Evolutionary conservation across 2,113 vertebrate species (phyloP).

Genomic region (Crotophaga sulcirostris): DNA sequence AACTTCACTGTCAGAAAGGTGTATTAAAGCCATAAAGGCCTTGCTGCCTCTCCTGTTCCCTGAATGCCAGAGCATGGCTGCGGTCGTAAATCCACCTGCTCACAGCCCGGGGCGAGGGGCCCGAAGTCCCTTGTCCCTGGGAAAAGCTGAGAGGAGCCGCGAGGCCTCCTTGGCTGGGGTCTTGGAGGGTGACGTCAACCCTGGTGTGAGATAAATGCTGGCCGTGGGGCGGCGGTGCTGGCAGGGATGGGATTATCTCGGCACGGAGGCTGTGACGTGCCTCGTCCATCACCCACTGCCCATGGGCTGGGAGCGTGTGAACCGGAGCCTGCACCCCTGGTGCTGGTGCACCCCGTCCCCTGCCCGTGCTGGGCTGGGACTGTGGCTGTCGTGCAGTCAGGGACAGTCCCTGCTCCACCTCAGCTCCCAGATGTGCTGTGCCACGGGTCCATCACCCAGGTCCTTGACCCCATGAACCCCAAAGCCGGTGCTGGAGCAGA

Average conservation of each 20-base stretch:
- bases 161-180: neutral
- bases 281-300: neutral
- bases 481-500: rapidly evolving
- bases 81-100: conserved; percentile 54
- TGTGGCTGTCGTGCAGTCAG: rapidly evolving
- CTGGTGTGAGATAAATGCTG: neutral
- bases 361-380: neutral
- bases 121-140: neutral
- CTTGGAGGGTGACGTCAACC: conserved; percentile 23
- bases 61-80: neutral
- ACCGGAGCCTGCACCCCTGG: rapidly evolving
- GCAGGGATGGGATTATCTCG: neutral
- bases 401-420: neutral
- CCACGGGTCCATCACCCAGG: rapidly evolving
- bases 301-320: rapidly evolving
- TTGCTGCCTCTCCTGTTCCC: neutral
- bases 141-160: neutral
- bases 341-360: rapidly evolving
- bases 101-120: neutral
- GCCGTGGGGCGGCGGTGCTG: rapidly evolving
- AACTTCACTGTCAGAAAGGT: conserved; percentile 64
- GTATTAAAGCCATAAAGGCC: conserved; percentile 62
- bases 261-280: neutral
- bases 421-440: neutral
- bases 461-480: neutral